Evolutionary conservation across 1,140 invertebrate genomes (phyloP).

Genomic region (Dendrolimus punctatus): DNA sequence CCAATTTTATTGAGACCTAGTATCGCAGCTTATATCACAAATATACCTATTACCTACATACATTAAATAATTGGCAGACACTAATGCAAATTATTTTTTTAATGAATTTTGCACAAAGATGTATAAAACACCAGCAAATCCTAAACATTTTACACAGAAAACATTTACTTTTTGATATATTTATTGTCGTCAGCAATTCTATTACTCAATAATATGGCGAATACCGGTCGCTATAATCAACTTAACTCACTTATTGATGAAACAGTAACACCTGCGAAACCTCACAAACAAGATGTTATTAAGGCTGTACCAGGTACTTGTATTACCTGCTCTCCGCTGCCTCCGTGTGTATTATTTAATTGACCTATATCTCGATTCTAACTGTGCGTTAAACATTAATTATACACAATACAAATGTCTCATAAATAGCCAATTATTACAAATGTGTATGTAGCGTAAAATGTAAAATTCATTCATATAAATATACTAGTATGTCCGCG

Average conservation of each 20-base stretch:
- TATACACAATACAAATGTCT: neutral
- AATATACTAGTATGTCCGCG: too few relatives aligned
- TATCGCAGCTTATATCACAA: too few relatives aligned
- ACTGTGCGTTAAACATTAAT: too few relatives aligned
- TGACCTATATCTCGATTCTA: slow-evolving; percentile 6
- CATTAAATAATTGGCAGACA: neutral
- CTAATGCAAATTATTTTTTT: too few relatives aligned
- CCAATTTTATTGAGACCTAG: too few relatives aligned
- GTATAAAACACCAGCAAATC: too few relatives aligned
- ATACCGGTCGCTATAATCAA: slow-evolving; percentile 3
- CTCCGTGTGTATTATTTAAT: slow-evolving; percentile 8
- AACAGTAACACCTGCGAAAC: slow-evolving; percentile 17
- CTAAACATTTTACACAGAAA: too few relatives aligned
- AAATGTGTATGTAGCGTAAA: too few relatives aligned
- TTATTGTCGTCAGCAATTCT: neutral
- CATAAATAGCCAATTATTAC: neutral
- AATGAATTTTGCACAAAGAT: too few relatives aligned
- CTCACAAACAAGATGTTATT: slow-evolving; percentile 22
- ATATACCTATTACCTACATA: neutral
- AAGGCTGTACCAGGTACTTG: slow-evolving; percentile 9
- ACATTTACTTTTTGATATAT: neutral
- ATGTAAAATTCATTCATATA: too few relatives aligned
- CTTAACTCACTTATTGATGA: slow-evolving; percentile 12
- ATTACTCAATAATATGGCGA: neutral
- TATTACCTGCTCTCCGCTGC: neutral